Conservation (phyloP, 2,113 vertebrate species). For the Phylloscopus trochilus region DNA sequence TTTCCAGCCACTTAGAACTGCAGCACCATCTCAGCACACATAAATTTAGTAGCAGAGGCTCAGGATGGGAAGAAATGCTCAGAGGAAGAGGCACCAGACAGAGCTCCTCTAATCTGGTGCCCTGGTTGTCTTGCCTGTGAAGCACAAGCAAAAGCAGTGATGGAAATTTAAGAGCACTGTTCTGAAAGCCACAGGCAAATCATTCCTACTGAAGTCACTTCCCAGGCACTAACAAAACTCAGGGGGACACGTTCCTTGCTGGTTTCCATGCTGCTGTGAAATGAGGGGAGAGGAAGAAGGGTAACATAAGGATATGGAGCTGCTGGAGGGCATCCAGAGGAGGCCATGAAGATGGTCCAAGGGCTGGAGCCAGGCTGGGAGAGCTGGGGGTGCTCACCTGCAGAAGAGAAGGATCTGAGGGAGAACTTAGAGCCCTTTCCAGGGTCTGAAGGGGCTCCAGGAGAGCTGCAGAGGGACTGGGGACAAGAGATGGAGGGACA, state of each 20-base stretch:
- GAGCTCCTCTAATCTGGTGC: not conserved
- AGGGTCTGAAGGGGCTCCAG: not conserved
- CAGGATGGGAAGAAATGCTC: not conserved
- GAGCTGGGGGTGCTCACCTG: not conserved
- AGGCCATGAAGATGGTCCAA: fast-evolving
- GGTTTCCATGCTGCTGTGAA: not conserved
- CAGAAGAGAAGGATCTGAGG: not conserved
- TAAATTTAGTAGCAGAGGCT: not conserved
- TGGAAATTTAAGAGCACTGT: not conserved
- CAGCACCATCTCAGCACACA: not conserved
- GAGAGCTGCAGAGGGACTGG: not conserved
- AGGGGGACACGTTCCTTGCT: not conserved
- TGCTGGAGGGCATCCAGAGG: not conserved
- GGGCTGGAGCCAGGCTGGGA: not conserved
- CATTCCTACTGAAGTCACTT: not conserved
- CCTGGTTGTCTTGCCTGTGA: not conserved
- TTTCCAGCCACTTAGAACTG: not conserved
- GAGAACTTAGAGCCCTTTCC: fast-evolving
- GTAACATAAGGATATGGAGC: too few relatives aligned
- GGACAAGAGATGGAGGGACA: not conserved
- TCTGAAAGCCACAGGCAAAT: not conserved
- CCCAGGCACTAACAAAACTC: not conserved
- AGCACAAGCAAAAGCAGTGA: not conserved
- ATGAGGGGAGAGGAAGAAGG: not conserved
- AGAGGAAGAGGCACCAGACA: not conserved